phyloP scores from a whole-genome alignment of 1,140 invertebrate species.

The Sycobia sp. region DNA sequence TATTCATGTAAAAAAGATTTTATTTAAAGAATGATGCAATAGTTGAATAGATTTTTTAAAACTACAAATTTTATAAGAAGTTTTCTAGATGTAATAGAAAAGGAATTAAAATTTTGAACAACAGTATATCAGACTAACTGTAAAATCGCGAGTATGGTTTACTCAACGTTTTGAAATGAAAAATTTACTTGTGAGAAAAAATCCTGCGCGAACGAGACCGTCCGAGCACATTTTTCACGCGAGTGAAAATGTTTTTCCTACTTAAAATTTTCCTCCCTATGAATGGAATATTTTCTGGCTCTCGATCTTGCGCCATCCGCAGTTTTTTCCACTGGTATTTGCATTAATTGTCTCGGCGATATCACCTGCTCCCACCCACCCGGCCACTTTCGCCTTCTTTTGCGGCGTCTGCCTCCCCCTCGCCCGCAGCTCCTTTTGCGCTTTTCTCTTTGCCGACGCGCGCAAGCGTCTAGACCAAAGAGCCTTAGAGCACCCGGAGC shows the following conservation, averaged over 20 bases:
- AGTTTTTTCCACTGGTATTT: not conserved
- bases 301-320: not conserved
- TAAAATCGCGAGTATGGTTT: too few species aligned
- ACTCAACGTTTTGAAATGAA: too few species aligned
- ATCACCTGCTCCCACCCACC: too few species aligned
- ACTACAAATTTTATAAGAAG: too few species aligned
- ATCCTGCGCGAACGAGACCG: not conserved
- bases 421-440: not conserved
- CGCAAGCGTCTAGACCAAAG: conserved; percentile 37
- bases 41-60: too few species aligned
- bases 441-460: conserved; percentile 25
- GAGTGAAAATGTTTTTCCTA: not conserved
- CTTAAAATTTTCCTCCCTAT: not conserved
- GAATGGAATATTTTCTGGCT: not conserved
- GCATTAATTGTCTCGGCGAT: not conserved
- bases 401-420: conserved; percentile 5
- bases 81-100: too few species aligned
- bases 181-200: too few species aligned
- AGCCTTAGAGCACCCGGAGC: conserved; percentile 34
- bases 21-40: too few species aligned
- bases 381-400: not conserved
- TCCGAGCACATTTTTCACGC: not conserved
- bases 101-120: too few species aligned
- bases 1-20: too few species aligned
- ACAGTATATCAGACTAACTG: too few species aligned